Evolutionary conservation across 2,113 vertebrate genomes (phyloP).

Genomic region (Brachypodius melanocephalos): DNA sequence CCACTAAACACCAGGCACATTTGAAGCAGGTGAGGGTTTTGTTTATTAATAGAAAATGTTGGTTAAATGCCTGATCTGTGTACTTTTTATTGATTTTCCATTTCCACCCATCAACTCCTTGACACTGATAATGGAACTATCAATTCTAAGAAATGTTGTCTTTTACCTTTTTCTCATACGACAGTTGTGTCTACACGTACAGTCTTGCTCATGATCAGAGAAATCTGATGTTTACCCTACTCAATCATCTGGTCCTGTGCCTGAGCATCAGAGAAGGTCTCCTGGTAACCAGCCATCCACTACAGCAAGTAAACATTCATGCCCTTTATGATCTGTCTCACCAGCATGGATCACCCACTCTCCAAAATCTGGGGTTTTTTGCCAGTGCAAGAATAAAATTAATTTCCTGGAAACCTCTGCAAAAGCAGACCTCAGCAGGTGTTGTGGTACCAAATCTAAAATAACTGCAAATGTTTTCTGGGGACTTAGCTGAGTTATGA

Average conservation of each 20-base stretch:
- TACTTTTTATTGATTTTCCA: not conserved
- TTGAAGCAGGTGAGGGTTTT: not conserved
- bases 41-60: not conserved
- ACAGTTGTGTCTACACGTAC: accelerated
- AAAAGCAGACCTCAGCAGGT: not conserved
- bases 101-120: not conserved
- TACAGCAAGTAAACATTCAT: not conserved
- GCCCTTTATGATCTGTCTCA: not conserved
- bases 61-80: not conserved
- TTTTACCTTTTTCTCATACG: not conserved
- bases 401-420: not conserved
- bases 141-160: not conserved
- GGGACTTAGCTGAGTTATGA: not conserved
- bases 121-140: not conserved
- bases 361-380: not conserved
- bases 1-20: not conserved
- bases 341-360: accelerated
- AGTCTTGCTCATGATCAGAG: not conserved
- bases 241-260: not conserved
- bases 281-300: not conserved
- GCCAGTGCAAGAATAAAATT: not conserved
- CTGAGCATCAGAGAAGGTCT: not conserved
- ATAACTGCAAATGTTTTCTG: not conserved
- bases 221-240: not conserved
- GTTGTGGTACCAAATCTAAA: not conserved